Evolutionary conservation across 2,113 vertebrate genomes (phyloP), one percentile per base, ranked within the genome.

Genomic region (Ptyas mucosa): DNA sequence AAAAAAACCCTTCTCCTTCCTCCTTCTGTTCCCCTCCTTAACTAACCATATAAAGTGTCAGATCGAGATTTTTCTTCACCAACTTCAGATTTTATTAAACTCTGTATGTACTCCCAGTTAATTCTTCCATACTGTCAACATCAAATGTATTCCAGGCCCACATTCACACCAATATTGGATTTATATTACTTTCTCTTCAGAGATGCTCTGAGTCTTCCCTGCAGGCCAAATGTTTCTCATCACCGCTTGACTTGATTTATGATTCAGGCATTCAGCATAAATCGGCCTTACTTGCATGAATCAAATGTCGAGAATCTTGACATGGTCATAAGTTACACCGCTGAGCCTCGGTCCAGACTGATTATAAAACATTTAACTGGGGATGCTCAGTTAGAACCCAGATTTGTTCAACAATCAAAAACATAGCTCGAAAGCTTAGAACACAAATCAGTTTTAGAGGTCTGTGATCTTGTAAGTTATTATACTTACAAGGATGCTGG

Each of bases 391-490:
- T 92, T 90, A 95, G 43, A 91, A 93, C 54, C 55, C 58, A 90
- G 94, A 92, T 52, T 87, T 57, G 2, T 95, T 95, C 93, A 91
- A 89, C 95, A 46, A 93, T 85, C 81, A 92, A 75, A 93, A 95
- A 43, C 24, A 87, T 75, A 61, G 53, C 87, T 86, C 6, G 54
- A 90, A 10, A 93, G 21, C 58, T 75, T 39, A 92, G 55, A 52
- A 89, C 54, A 88, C 0, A 54, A 92, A 89, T 93, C n/a, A 86
- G 23, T 93, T 89, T 90, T 93, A 93, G 91, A 94, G 94, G 91
- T 54, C 23, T 8, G 11, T 93, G 26, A 91, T 89, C 55, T 93
- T 92, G 51, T 81, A 88, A 93, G 90, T 58, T 58, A 57, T 93
- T 49, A 93, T 92, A 91, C 93, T 91, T 89, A 91, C 85, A 91